Conservation (phyloP, 2,888 invertebrate genomes). For the Watsonalla binaria region DNA sequence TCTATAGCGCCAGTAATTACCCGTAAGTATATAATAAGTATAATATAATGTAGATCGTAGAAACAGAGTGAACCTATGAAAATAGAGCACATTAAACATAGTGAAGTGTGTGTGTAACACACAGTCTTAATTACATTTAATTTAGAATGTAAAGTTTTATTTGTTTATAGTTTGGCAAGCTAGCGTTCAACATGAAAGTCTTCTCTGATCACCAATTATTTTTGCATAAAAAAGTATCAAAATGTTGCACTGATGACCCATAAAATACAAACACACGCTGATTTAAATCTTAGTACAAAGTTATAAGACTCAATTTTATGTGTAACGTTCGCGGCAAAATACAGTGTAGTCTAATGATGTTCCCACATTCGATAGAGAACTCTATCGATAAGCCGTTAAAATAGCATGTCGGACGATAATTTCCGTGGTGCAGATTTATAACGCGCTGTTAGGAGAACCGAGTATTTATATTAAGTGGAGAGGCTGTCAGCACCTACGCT, state of each 20-base stretch:
- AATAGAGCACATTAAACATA: neutral
- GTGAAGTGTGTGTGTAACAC: neutral
- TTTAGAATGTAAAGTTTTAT: neutral
- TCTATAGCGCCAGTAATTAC: too few relatives aligned
- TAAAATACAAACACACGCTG: conserved; percentile 22
- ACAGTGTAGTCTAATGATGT: conserved; percentile 31
- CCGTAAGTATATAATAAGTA: too few relatives aligned
- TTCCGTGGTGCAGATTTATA: conserved; percentile 62
- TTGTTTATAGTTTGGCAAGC: neutral
- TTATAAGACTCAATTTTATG: conserved; percentile 24
- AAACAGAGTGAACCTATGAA: neutral
- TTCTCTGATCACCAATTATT: conserved; percentile 32
- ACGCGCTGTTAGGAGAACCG: conserved; percentile 64
- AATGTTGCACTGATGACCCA: conserved; percentile 38
- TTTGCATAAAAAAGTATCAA: conserved; percentile 32
- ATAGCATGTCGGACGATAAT: conserved; percentile 52
- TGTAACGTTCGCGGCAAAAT: conserved; percentile 24
- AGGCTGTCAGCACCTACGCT: conserved; percentile 75
- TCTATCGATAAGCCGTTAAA: conserved; percentile 59
- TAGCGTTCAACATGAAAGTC: conserved; percentile 30
- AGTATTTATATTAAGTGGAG: conserved; percentile 77
- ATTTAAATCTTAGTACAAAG: conserved; percentile 33
- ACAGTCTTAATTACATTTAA: neutral
- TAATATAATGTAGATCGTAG: neutral
- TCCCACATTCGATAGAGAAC: conserved; percentile 46